Base-by-base conservation (phyloP, 2,797 vertebrate genomes). In the Taenioides sp. region DNA sequence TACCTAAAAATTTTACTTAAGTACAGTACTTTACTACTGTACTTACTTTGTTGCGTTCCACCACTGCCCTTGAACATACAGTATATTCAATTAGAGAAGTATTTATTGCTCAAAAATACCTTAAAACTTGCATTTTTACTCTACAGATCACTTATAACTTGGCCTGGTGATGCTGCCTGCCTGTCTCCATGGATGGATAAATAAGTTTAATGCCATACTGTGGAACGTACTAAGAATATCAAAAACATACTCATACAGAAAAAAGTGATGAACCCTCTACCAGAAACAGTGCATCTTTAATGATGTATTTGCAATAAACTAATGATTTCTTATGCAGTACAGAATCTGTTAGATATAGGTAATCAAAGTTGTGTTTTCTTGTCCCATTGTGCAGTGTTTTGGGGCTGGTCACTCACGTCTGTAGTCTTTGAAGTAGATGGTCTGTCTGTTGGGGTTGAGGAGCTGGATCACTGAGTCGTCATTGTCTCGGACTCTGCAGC, bases 381-480 rank as follows among this genome's bases (percentile, higher is more conserved):
- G 43, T 47, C 43, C 43, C 43, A 16, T 47, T 47, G 43, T 16
- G 43, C 54, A 12, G 22, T 7, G 18, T n/a, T 37, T 52, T 57
- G 5, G 65, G 49, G 6, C 25, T 4, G 49, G 25, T 16, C 71
- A 95, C 97, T 96, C 92, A 99, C 97, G 98, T 90, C 98, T 92
- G 83, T 98, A 95, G 47, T 99, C 97, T 88, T 91, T 94, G 93
- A 99, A 99, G 83, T 98, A 99, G 92, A 99, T 99, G 67, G 98
- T 99, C 91, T 99, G 98, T 85, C 97, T 94, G 94, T 98, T 99
- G 83, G 97, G 97, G 89, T 99, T 99, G 88, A 99, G 95, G n/a
- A 99, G 96, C 81, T 99, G 98, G 84, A 98, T 99, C 90, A 99
- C 97, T 0, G 97, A 98, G 92, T 97, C 97, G 1, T 99, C 97